Evolutionary conservation across 2,113 vertebrate species (phyloP), one percentile per base, ranked within the genome.

Genomic region (Leptosomus discolor): DNA sequence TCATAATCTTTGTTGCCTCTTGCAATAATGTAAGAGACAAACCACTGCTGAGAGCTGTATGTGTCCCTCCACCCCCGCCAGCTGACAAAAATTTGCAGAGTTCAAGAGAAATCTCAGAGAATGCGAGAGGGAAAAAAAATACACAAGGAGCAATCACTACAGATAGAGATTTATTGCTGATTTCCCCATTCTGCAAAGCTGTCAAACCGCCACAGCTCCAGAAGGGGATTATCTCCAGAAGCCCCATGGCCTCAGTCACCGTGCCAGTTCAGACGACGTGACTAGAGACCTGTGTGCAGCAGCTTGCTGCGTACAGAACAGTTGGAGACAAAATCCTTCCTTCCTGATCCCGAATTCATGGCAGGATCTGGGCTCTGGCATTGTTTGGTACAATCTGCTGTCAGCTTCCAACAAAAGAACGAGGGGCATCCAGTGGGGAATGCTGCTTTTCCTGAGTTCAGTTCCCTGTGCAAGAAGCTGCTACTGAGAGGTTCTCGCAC

Each of bases 101-200:
- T 53, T 95, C 69, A 91, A 81, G 79, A 87, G 67, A 73, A 90
- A 85, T 65, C 77, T 65, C 20, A 5, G 69, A 27, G 5, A 94
- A 71, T 13, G n/a, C 53, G 23, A 60, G 30, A 60, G 11, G 70
- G n/a, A n/a, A 48, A 89, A 85, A 91, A 88, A 91, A 50, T 6
- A 70, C 63, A 65, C 61, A 61, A 73, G 85, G 32, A 83, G 41
- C 39, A 85, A 39, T 71, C 61, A 64, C 36, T 76, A 48, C 24
- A 67, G 81, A 80, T 63, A 84, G 39, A 71, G 60, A 88, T 90
- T 86, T 91, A 95, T 94, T 97, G 90, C 86, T 82, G 83, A 86
- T 80, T 70, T 78, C 91, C 68, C 74, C 50, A 46, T 50, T 71
- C 77, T 79, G 46, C 71, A 73, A 80, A 89, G 71, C 75, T 75